Evolutionary conservation across 2,113 vertebrate species (phyloP).

Genomic region (Nesogale talazaci): DNA sequence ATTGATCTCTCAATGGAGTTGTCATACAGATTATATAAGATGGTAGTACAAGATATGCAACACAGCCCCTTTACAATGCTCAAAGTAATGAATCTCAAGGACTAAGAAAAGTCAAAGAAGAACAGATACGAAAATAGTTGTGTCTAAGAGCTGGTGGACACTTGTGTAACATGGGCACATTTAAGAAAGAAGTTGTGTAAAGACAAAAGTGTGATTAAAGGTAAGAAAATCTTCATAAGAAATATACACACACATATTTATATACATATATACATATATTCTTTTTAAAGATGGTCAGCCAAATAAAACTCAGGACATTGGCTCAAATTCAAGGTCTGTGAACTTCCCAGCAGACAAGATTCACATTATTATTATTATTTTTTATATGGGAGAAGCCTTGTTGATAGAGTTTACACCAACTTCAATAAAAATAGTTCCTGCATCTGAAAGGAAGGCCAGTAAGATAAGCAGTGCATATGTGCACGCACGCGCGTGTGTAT

Average conservation of each 20-base stretch:
- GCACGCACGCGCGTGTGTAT: background rate
- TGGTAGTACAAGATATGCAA: background rate
- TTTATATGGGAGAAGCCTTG: background rate
- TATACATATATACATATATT: no score
- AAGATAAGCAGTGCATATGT: background rate
- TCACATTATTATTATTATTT: background rate
- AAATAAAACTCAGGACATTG: background rate
- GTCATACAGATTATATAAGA: background rate
- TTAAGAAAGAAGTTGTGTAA: conserved; percentile 5
- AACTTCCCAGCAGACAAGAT: background rate
- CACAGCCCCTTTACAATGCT: background rate
- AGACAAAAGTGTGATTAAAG: background rate
- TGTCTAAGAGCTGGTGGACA: background rate
- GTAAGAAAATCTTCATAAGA: background rate
- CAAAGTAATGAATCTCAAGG: conserved; percentile 26
- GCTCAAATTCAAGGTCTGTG: background rate
- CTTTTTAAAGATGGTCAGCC: background rate
- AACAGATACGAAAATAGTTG: background rate
- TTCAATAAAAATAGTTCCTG: conserved; percentile 4
- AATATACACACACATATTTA: no score
- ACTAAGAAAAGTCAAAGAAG: background rate
- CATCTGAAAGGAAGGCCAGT: conserved; percentile 10
- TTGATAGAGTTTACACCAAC: conserved; percentile 8
- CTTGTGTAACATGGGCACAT: background rate
- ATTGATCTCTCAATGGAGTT: background rate